Conservation (phyloP, 2,888 invertebrate genomes). For the Tenthredo distinguenda region DNA sequence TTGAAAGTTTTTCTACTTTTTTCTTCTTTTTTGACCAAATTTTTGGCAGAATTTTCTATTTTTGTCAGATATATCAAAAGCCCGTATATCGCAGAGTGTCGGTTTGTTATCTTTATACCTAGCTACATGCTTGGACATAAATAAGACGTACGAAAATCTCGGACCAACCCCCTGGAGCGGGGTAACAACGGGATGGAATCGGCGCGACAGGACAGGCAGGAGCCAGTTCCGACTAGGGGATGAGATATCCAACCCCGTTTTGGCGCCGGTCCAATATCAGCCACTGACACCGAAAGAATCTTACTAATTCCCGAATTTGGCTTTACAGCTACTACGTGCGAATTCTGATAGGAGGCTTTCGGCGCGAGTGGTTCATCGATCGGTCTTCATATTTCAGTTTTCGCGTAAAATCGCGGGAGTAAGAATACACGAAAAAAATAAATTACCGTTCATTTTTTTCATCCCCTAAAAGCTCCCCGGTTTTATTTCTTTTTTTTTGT, state of each 20-base stretch:
- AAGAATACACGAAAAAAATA: too few species aligned
- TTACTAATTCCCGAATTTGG: constrained; percentile 16
- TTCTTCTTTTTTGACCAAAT: not conserved
- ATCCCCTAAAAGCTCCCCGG: too few species aligned
- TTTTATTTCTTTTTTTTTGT: too few species aligned
- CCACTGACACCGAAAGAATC: constrained; percentile 28
- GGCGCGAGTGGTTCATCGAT: too few species aligned
- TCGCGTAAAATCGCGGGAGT: too few species aligned
- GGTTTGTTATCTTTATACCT: not conserved
- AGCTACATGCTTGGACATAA: not conserved
- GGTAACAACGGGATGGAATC: not conserved
- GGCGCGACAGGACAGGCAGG: constrained; percentile 40
- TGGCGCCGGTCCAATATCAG: constrained; percentile 29
- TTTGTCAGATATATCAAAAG: too few species aligned
- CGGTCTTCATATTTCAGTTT: too few species aligned
- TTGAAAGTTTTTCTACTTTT: not conserved
- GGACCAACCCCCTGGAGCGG: not conserved
- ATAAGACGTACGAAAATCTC: constrained; percentile 13
- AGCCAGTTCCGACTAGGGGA: constrained; percentile 25
- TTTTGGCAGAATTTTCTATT: too few species aligned
- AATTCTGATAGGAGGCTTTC: not conserved
- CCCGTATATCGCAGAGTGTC: not conserved
- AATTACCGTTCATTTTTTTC: too few species aligned
- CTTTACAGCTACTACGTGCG: not conserved
- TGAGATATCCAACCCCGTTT: not conserved